phyloP scores from a whole-genome alignment of 2,888 invertebrate genomes.

The Orgyia antiqua region DNA sequence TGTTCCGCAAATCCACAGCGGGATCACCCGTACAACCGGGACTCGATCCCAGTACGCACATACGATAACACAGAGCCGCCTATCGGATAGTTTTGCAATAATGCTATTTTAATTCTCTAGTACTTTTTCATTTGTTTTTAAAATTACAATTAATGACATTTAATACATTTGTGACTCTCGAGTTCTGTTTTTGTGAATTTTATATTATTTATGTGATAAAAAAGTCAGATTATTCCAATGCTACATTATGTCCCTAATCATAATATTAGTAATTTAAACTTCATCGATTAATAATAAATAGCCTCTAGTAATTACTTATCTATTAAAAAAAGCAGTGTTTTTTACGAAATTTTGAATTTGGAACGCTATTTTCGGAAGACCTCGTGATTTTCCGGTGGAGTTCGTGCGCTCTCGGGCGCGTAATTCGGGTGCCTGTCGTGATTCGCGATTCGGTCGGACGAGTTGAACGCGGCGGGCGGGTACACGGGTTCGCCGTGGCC shows the following conservation, averaged over 20 bases:
- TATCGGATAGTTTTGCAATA: constrained; percentile 47
- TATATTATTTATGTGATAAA: no score
- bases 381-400: constrained; percentile 49
- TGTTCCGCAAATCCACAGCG: constrained; percentile 77
- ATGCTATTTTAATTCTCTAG: constrained; percentile 11
- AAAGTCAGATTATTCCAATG: no score
- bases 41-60: constrained; percentile 69
- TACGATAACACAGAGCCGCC: constrained; percentile 71
- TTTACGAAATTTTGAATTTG: constrained; percentile 22
- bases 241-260: no score
- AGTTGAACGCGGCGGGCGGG: constrained; percentile 84
- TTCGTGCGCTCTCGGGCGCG: constrained; percentile 60
- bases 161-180: no score
- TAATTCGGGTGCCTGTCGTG: constrained; percentile 52
- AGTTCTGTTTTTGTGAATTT: no score
- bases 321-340: constrained; percentile 15
- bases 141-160: neutral
- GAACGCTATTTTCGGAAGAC: constrained; percentile 27
- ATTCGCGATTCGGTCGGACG: constrained; percentile 87
- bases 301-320: no score
- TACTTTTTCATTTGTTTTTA: constrained; percentile 11
- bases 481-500: constrained; percentile 90
- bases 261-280: no score
- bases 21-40: constrained; percentile 76
- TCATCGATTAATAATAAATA: no score